Percentiles rank a stretch among this genome's conserved stretches.
phyloP scores from a whole-genome alignment of 2,888 invertebrate species.

The Meiosimyza platycephala region DNA sequence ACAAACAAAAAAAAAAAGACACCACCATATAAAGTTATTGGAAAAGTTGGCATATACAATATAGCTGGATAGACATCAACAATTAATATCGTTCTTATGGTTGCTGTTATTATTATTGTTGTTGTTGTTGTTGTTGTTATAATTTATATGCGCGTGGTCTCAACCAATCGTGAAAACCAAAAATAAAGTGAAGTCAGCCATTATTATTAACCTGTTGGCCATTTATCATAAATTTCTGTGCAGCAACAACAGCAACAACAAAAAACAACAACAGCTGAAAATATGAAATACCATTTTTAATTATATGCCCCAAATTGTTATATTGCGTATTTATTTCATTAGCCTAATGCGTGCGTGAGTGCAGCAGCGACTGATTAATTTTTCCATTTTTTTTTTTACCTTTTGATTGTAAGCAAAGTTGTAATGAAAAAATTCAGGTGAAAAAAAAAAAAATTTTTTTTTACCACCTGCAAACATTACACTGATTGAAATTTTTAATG shows the following conservation, averaged over 20 bases:
- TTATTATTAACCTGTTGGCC: slow-evolving; percentile 57
- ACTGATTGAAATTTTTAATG: not conserved
- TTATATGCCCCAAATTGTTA: slow-evolving; percentile 3
- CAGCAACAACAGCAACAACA: slow-evolving; percentile 25
- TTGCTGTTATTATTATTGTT: no score
- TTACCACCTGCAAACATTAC: not conserved
- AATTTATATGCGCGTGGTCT: not conserved
- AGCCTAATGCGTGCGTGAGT: not conserved
- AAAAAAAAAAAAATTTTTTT: no score
- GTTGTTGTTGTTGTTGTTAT: no score
- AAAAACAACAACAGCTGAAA: slow-evolving; percentile 22
- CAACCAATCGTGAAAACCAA: slow-evolving; percentile 39
- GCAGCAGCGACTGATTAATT: not conserved
- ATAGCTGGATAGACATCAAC: no score
- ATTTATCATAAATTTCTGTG: slow-evolving; percentile 36
- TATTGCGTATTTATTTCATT: not conserved
- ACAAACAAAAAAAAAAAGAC: no score
- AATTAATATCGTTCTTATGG: no score
- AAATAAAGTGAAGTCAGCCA: slow-evolving; percentile 55
- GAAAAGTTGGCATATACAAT: no score
- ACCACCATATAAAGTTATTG: no score
- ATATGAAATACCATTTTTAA: slow-evolving; percentile 34
- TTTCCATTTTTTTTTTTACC: not conserved
- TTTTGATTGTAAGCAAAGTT: not conserved
- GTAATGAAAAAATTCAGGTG: not conserved